Evolutionary conservation across 64 coral and sea anemone species (phyloP).

Genomic region (Cladopsammia gracilis): DNA sequence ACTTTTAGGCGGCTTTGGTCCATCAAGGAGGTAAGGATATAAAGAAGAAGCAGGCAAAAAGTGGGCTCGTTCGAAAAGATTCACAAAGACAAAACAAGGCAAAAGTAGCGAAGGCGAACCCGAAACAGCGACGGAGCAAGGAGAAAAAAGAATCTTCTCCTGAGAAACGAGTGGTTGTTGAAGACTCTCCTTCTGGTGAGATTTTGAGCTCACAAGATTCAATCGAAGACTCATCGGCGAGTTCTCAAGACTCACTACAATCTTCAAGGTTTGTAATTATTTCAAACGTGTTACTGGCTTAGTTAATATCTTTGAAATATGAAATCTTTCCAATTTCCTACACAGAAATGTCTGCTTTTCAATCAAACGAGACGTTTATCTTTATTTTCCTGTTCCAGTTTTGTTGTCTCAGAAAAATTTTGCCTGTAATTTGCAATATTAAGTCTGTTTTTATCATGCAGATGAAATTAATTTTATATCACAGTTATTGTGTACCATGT

Average conservation of each 20-base stretch:
- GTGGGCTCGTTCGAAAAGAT: slow-evolving; percentile 1
- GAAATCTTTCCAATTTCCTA: no score
- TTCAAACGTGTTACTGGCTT: no score
- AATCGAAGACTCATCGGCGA: not conserved
- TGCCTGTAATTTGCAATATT: no score
- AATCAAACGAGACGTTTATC: no score
- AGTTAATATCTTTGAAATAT: no score
- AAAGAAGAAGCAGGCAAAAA: not conserved
- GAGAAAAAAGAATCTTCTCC: slow-evolving; percentile 19
- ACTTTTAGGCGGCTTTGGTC: slow-evolving; percentile 23
- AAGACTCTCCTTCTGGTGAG: slow-evolving; percentile 70
- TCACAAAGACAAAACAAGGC: not conserved
- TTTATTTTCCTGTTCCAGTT: no score
- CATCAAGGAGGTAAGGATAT: not conserved
- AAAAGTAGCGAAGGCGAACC: not conserved
- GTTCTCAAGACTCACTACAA: slow-evolving; percentile 25
- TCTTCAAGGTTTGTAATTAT: not conserved
- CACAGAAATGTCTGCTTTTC: no score
- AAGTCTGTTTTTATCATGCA: no score
- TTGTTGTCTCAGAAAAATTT: no score
- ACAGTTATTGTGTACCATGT: no score
- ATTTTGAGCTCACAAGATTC: slow-evolving; percentile 75
- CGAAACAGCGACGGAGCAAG: not conserved
- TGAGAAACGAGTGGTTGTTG: not conserved
- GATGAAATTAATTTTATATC: no score